Conservation (phyloP, 1,140 invertebrate species). For the Drosophila nigromelanica region DNA sequence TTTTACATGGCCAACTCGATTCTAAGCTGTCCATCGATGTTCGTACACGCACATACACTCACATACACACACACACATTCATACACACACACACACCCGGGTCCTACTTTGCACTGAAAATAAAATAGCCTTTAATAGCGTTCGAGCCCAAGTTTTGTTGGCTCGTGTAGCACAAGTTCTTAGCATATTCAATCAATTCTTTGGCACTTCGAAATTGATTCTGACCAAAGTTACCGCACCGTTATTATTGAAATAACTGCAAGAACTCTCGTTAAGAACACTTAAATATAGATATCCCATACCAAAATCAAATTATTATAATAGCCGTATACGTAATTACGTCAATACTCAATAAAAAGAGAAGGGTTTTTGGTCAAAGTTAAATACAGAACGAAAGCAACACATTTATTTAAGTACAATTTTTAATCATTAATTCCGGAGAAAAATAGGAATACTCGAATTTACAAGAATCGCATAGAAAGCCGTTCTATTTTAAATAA, state of each 20-base stretch:
- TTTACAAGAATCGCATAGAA: no score
- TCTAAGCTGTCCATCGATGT: conserved; percentile 1
- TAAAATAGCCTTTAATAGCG: not conserved
- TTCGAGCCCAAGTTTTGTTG: not conserved
- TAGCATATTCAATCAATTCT: not conserved
- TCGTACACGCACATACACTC: not conserved
- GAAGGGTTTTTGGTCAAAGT: no score
- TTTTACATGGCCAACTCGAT: conserved; percentile 22
- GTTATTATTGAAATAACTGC: not conserved
- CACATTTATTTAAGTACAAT: no score
- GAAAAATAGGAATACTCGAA: no score
- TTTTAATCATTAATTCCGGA: no score
- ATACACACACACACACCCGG: not conserved
- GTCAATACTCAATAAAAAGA: no score
- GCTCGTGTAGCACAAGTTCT: not conserved
- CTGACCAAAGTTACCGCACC: no score
- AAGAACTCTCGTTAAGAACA: not conserved
- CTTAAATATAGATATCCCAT: no score
- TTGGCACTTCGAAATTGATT: not conserved
- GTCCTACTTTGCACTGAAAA: not conserved
- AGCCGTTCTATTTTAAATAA: no score
- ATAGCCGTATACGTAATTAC: no score
- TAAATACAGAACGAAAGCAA: no score
- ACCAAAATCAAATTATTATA: no score
- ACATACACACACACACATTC: not conserved